Base-by-base conservation (phyloP, 2,113 vertebrate genomes). In the Mionectes macconnelli region DNA sequence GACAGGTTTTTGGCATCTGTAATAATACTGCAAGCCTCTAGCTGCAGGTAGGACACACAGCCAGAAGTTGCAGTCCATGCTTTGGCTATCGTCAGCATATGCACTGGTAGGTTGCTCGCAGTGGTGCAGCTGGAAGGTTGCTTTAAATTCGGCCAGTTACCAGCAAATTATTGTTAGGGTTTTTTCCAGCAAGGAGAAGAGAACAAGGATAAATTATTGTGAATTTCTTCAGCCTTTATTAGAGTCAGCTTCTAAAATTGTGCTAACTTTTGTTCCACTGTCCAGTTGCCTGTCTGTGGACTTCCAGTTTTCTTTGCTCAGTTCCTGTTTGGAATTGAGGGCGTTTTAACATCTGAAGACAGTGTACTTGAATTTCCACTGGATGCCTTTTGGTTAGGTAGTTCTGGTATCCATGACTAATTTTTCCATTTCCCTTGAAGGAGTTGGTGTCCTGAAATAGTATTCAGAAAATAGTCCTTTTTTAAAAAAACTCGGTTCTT, bases 401-500 rank as follows among this genome's bases (percentile, higher is more conserved):
- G 5, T 22, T 25, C n/a, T 74, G 44, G 4, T 24, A 74, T 84
- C 25, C 37, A 12, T 25, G 17, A 37, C 31, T 53, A 40, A 16
- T 55, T 89, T 87, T 84, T 77, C 25, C 9, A 11, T 39, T 84
- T 84, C 23, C 8, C 21, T 44, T 79, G n/a, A 68, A 53, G 35
- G 52, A 49, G 8, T 31, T 6, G 1, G 6, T 55, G 14, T 35
- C 8, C 24, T 8, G 45, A 47, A 86, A 60, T 1, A 74, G 11
- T 49, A 1, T 52, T 67, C 30, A 76, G 44, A 68, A 85, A 64
- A 60, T 2, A n/a, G 21, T 35, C 2, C 2, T n/a, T 72, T 59
- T 67, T 4, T 4, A 9, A 42, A 63, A 56, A 67, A 50, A 14
- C 12, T 9, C 0, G 2, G 0, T 55, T 49, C 21, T 55, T 84